Conservation (phyloP, 2,888 invertebrate genomes). For the Galerucella calmariensis region DNA sequence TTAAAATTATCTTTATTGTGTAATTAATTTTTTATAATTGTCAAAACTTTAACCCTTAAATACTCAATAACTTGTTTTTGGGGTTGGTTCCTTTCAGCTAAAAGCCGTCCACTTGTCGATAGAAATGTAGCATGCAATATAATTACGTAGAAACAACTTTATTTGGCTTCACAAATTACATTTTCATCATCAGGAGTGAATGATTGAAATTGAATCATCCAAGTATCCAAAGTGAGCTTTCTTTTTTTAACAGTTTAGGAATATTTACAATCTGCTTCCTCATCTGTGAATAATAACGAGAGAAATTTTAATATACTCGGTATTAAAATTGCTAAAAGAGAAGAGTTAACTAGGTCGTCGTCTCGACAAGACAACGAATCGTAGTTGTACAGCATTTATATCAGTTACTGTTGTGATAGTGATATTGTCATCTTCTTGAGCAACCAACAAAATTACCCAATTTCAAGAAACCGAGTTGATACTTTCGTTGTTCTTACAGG, state of each 20-base stretch:
- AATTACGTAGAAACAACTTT: too few species aligned
- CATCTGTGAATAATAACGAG: background rate
- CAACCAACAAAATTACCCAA: background rate
- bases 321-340: background rate
- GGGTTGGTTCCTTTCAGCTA: too few species aligned
- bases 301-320: background rate
- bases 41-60: too few species aligned
- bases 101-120: too few species aligned
- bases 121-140: too few species aligned
- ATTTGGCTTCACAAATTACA: too few species aligned
- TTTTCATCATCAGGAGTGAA: too few species aligned
- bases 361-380: background rate
- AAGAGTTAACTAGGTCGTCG: background rate
- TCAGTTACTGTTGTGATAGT: background rate
- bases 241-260: background rate
- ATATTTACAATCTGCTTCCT: background rate
- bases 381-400: background rate
- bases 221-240: background rate
- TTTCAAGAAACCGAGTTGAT: background rate
- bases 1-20: too few species aligned
- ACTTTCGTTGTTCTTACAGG: background rate
- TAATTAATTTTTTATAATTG: too few species aligned
- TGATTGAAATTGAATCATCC: too few species aligned
- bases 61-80: too few species aligned
- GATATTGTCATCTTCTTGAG: conserved; percentile 2